Evolutionary conservation across 2,888 invertebrate species (phyloP), one percentile per base, ranked within the genome.

Genomic region (Leucophora obtusa): DNA sequence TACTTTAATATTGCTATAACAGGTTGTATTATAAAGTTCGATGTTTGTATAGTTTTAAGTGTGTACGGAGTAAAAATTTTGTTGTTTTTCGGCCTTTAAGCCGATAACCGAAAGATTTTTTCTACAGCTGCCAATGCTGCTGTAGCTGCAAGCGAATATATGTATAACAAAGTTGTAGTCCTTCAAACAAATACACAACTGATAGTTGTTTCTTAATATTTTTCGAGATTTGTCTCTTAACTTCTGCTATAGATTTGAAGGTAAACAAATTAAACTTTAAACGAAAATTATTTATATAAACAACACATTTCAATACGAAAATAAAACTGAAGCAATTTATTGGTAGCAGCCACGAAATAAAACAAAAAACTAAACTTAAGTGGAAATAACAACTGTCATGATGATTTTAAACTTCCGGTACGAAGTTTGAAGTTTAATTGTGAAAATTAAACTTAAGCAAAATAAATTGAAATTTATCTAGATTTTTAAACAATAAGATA

Each of bases 91-190:
- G 77, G 75, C 79, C 75, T 80, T 72, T 63, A 60, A 71, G 70
- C 51, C 60, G 54, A 66, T 70, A 78, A 76, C 72, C 82, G 58
- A 72, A 70, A 68, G 60, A 72, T 66, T 76, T 65, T 73, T 35
- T 54, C 43, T n/a, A 47, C 43, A 47, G 43, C 43, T 47, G 43
- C 43, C n/a, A n/a, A n/a, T n/a, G 43, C 43, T 47, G 43, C 43
- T 47, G 6, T 14, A 1, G 65, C 71, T 79, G 70, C 72, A 60
- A 74, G 51, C 81, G 81, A 74, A 70, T 77, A 69, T 69, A 56
- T 77, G 72, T 69, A 56, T 14, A 54, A 18, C 58, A 78, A 70
- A 81, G 78, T 74, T 66, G 81, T 78, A 78, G 78, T 81, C 81
- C 81, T 81, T 81, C 81, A 81, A 74, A 24, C 50, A 24, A 66